These are phyloP conservation scores for Cistogaster globosa DNA, from an alignment of 2,888 invertebrate species.

Conservation along the genomic window DNA sequence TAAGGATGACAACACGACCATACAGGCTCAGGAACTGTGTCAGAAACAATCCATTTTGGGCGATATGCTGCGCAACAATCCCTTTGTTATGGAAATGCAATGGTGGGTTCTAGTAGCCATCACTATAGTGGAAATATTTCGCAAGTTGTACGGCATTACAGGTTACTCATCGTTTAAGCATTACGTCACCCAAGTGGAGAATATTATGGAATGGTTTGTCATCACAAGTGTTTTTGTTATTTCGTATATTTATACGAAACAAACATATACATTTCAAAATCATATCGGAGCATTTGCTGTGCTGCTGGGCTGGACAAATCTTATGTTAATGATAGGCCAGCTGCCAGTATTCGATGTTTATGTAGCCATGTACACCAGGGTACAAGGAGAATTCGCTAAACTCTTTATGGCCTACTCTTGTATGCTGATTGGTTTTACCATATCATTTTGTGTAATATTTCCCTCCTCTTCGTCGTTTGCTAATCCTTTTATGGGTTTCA, in stretches of 20 bases:
- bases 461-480: conserved; percentile 92
- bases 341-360: conserved; percentile 94
- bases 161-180: conserved; percentile 92
- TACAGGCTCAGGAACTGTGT: conserved; percentile 89
- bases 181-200: conserved; percentile 92
- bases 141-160: conserved; percentile 91
- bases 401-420: conserved; percentile 93
- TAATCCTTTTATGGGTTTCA: conserved; percentile 92
- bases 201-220: conserved; percentile 94
- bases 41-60: conserved; percentile 91
- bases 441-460: conserved; percentile 94
- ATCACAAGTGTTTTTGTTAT: conserved; percentile 92
- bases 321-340: conserved; percentile 96
- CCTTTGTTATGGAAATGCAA: conserved; percentile 90
- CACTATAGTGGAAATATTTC: conserved; percentile 90
- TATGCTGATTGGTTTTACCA: conserved; percentile 92
- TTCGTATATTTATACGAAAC: conserved; percentile 90
- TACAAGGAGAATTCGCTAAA: conserved; percentile 93
- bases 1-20: conserved; percentile 89
- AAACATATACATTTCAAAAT: conserved; percentile 92
- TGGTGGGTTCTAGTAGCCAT: conserved; percentile 92
- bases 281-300: conserved; percentile 94
- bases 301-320: conserved; percentile 92
- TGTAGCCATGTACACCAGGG: conserved; percentile 95
- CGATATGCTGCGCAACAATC: conserved; percentile 89